Evolutionary conservation across 2,113 vertebrate genomes (phyloP).

Genomic region (Zootoca vivipara): DNA sequence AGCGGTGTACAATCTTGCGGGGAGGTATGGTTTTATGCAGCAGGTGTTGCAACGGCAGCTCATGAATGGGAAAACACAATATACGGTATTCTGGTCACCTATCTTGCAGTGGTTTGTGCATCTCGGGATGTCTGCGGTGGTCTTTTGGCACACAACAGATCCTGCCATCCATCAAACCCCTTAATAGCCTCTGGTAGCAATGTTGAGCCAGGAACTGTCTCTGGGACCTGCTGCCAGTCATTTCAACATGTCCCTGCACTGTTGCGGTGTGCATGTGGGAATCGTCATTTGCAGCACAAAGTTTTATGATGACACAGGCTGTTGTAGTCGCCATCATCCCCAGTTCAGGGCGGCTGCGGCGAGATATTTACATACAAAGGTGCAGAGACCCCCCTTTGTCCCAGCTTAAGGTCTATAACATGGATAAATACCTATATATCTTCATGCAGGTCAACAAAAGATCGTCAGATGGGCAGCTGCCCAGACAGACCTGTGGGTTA

Average conservation of each 20-base stretch:
- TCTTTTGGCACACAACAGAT: neutral
- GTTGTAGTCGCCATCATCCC: neutral
- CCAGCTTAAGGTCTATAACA: neutral
- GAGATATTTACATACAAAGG: neutral
- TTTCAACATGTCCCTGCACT: neutral
- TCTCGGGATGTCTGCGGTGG: neutral
- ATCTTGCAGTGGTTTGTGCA: neutral
- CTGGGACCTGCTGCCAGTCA: neutral
- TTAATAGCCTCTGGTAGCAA: neutral
- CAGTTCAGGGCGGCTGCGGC: neutral
- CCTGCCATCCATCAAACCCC: neutral
- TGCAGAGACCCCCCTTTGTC: neutral
- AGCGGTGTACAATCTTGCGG: neutral
- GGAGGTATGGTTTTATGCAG: neutral
- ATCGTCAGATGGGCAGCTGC: neutral
- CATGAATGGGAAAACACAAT: neutral
- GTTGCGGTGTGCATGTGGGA: too few relatives aligned
- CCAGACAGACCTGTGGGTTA: neutral
- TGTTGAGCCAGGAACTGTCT: neutral
- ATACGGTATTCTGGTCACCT: neutral
- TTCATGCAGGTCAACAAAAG: slow-evolving; percentile 19
- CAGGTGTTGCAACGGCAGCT: neutral
- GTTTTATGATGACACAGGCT: neutral
- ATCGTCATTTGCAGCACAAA: neutral
- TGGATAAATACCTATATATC: neutral